phyloP scores from a whole-genome alignment of 2,797 vertebrate species.

The Pyrocephalus nanus region DNA sequence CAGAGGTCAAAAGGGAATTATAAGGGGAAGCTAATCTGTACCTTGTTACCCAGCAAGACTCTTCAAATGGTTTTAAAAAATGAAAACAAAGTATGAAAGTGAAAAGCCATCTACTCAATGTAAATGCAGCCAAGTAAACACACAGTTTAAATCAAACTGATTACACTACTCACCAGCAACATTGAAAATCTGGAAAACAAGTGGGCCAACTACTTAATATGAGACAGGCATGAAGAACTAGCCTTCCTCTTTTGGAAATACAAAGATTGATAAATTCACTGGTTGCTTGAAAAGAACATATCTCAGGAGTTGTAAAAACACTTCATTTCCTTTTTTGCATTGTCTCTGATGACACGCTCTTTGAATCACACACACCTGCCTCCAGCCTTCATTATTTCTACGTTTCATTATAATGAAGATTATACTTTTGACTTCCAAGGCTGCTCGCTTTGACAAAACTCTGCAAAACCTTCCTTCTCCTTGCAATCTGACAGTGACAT shows the following conservation, averaged over 20 bases:
- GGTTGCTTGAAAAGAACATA: background rate
- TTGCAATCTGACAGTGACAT: background rate
- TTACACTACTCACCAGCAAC: background rate
- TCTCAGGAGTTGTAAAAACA: background rate
- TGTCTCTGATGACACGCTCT: background rate
- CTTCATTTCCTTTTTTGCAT: background rate
- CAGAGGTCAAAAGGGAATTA: background rate
- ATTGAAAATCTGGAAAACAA: background rate
- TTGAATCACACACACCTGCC: conserved; percentile 5
- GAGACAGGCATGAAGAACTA: background rate
- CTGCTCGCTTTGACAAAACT: background rate
- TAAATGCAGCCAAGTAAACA: background rate
- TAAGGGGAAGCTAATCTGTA: background rate
- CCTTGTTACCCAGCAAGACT: background rate
- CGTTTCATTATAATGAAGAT: conserved; percentile 32
- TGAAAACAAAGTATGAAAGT: background rate
- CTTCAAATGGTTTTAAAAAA: background rate
- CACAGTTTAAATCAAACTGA: background rate
- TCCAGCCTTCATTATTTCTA: conserved; percentile 30
- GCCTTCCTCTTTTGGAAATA: background rate
- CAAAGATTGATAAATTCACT: background rate
- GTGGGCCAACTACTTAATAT: background rate
- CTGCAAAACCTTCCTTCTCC: background rate
- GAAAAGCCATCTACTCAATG: background rate
- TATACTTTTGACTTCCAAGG: background rate